phyloP scores from a whole-genome alignment of 1,140 invertebrate genomes.

The Drusus annulatus region DNA sequence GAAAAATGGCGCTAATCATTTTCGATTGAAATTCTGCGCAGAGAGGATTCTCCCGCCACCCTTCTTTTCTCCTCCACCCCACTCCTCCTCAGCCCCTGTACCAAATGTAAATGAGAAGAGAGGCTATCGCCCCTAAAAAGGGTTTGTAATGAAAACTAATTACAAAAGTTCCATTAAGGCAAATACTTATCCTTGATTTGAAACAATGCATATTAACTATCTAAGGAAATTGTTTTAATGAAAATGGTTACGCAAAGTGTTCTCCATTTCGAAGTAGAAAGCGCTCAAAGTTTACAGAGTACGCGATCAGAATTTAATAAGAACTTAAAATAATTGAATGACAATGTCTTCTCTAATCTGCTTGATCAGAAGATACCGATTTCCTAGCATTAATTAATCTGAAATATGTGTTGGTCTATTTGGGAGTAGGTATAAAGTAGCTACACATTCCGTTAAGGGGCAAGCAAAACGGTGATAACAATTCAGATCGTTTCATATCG shows the following conservation, averaged over 20 bases:
- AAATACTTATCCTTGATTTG: slow-evolving; percentile 24
- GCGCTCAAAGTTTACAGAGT: too few species aligned
- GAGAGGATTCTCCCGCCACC: slow-evolving; percentile 20
- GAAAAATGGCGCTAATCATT: slow-evolving; percentile 56
- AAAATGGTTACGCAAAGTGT: too few species aligned
- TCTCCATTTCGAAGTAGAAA: too few species aligned
- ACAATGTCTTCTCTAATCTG: too few species aligned
- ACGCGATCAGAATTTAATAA: too few species aligned
- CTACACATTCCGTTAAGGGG: neutral
- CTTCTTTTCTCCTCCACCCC: neutral
- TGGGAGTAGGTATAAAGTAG: too few species aligned
- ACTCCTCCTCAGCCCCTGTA: neutral
- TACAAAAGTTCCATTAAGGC: slow-evolving; percentile 35
- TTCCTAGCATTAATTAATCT: too few species aligned
- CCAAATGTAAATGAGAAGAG: slow-evolving; percentile 37
- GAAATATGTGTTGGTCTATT: too few species aligned
- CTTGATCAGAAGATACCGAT: too few species aligned
- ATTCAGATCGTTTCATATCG: slow-evolving; percentile 30
- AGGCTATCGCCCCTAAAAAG: slow-evolving; percentile 29
- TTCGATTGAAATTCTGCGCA: slow-evolving; percentile 55
- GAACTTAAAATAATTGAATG: too few species aligned
- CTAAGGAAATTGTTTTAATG: slow-evolving; percentile 31
- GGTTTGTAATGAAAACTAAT: slow-evolving; percentile 47
- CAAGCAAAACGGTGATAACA: slow-evolving; percentile 20
- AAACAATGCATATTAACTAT: slow-evolving; percentile 44